A percentile compares a stretch with the other conserved stretches of the same genome.
Evolutionary conservation across 2,113 vertebrate genomes (phyloP).

Genomic region (Gadus macrocephalus): DNA sequence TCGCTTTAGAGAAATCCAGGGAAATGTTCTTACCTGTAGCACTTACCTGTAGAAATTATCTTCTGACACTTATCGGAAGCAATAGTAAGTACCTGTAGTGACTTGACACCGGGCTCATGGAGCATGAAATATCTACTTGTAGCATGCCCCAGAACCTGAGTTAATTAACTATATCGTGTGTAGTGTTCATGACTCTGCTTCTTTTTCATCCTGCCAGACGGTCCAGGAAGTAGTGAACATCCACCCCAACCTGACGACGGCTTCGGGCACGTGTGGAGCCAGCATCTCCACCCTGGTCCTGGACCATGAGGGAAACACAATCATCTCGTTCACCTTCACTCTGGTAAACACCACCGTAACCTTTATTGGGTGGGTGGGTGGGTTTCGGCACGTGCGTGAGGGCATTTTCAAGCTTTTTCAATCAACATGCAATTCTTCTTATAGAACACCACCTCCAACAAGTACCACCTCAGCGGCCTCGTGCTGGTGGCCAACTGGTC

Average conservation of each 20-base stretch:
- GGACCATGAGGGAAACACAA: conserved; percentile 31
- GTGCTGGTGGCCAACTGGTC: conserved; percentile 52
- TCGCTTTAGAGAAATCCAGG: too few species aligned
- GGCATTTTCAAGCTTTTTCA: background rate
- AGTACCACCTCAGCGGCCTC: conserved; percentile 67
- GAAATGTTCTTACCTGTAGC: too few species aligned
- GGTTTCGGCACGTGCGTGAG: conserved; percentile 6
- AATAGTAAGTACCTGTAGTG: too few species aligned
- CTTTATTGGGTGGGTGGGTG: background rate
- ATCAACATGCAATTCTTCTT: conserved; percentile 1
- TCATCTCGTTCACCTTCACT: conserved; percentile 66
- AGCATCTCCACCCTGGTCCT: conserved; percentile 67
- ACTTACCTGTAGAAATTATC: too few species aligned
- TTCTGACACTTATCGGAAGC: too few species aligned
- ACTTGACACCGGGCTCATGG: too few species aligned
- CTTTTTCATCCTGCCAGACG: conserved; percentile 51
- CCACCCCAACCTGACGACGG: conserved; percentile 60
- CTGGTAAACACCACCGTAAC: conserved; percentile 67
- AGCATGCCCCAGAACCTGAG: too few species aligned
- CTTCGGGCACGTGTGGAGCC: conserved; percentile 67
- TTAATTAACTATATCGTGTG: background rate
- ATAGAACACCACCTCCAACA: conserved; percentile 70
- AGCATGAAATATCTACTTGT: too few species aligned
- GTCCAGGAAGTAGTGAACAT: conserved; percentile 72
- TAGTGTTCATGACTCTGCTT: background rate